A percentile compares a stretch with the other conserved stretches of the same genome.
These are phyloP conservation scores for Bombus confusus DNA, from an alignment of 1,140 invertebrate species.

Conservation along the genomic window DNA sequence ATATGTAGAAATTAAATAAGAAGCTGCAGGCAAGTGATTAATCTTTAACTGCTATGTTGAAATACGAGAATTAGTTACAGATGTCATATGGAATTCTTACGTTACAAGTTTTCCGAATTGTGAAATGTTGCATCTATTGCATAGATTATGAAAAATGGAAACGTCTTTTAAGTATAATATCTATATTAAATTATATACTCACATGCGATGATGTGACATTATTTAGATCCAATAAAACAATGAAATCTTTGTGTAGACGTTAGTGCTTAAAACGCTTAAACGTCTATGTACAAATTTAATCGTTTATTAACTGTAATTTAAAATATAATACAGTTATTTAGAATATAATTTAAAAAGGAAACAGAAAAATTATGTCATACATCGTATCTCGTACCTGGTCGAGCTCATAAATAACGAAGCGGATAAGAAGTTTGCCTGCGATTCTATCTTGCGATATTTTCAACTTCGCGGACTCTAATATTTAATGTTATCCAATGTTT, in stretches of 20 bases:
- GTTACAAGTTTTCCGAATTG: not conserved
- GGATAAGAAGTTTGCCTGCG: not conserved
- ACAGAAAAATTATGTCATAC: too few species aligned
- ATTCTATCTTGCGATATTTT: not conserved
- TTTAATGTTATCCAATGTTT: constrained; percentile 14
- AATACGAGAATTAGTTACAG: not conserved
- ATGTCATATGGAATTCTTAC: not conserved
- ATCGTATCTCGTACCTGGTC: too few species aligned
- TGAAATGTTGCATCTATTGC: not conserved
- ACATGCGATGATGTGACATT: too few species aligned
- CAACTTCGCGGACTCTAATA: constrained; percentile 10
- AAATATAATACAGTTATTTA: too few species aligned
- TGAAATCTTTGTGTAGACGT: too few species aligned
- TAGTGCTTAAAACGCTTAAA: too few species aligned
- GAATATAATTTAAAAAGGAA: too few species aligned
- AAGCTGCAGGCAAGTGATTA: not conserved
- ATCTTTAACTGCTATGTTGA: not conserved
- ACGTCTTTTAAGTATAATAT: not conserved
- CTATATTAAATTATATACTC: not conserved
- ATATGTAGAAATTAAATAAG: not conserved
- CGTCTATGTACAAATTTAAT: not conserved
- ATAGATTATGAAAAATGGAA: not conserved
- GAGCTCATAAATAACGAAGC: not conserved
- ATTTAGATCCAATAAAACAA: too few species aligned
- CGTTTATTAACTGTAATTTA: not conserved